Evolutionary conservation across 2,113 vertebrate species (phyloP), one percentile per base, ranked within the genome.

Genomic region (Grammomys dolichurus): DNA sequence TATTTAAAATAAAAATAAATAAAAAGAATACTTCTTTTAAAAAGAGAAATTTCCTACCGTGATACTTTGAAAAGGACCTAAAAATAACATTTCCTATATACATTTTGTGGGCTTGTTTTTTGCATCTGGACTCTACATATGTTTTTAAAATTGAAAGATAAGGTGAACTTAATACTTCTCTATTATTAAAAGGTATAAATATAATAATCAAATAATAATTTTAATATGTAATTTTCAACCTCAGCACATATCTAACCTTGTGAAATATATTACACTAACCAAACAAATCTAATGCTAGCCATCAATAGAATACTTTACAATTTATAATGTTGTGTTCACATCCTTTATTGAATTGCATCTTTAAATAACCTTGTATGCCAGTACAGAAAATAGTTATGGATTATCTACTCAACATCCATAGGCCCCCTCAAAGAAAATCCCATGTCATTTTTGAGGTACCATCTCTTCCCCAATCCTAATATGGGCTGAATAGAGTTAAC

Each of bases 131-230:
- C 90, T 89, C 63, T 87, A 87, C 31, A 87, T 82, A 75, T 76
- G 56, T 65, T 96, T 73, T 75, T 95, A 78, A 91, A 93, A 89
- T 75, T 89, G 40, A 97, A 93, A 95, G 33, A 75, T 28, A 89
- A 88, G 90, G 22, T 92, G 2, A 95, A 96, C 31, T 80, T 80
- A 93, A 67, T 40, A 80, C 76, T 91, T 87, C 48, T 87, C 36
- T 85, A 87, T 91, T 97, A 87, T 89, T 31, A 97, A 91, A 97
- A 89, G 16, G 72, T 97, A 69, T 9, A 56, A 96, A 90, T 73
- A 85, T 94, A 75, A 81, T 75, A 65, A 81, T 76, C 78, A 95
- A 96, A 87, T 78, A 67, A 95, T 65, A 93, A 73, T 84, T 10
- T 60, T 82, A 87, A 82, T 60, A 93, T 86, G 40, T 10, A 96